Percentiles rank a stretch among this genome's conserved stretches.
Conservation (phyloP, 2,113 vertebrate species). For the Mystacornis crossleyi region DNA sequence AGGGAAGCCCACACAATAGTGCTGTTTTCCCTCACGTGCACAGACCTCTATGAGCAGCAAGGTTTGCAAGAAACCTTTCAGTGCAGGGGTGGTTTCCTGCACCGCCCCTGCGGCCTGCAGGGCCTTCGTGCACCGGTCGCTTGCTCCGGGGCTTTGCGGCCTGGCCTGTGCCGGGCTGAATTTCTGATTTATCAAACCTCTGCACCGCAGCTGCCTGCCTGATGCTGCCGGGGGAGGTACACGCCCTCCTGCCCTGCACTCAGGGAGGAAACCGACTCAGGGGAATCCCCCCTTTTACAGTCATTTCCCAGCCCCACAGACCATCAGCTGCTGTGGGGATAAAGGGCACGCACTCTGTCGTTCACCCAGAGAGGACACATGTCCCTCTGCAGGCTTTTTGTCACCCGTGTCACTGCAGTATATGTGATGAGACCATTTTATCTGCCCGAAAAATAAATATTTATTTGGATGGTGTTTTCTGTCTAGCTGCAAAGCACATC, state of each 20-base stretch:
- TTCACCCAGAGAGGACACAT: background rate
- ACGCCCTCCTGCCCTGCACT: fast-evolving
- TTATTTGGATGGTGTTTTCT: background rate
- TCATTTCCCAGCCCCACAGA: background rate
- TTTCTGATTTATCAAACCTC: background rate
- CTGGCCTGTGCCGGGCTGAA: background rate
- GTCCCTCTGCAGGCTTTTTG: background rate
- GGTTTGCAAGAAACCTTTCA: background rate
- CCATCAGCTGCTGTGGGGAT: too few species aligned
- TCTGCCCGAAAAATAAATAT: background rate
- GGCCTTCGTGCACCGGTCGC: fast-evolving
- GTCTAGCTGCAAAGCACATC: background rate
- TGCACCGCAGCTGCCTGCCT: background rate
- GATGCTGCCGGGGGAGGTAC: background rate
- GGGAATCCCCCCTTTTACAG: fast-evolving
- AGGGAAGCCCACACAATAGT: background rate
- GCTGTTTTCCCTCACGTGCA: background rate
- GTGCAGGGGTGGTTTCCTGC: background rate
- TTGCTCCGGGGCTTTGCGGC: background rate
- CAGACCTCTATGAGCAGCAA: fast-evolving
- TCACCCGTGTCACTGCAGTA: background rate
- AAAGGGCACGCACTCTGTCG: fast-evolving
- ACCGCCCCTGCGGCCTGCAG: fast-evolving
- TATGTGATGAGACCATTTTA: background rate
- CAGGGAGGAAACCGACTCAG: background rate